Evolutionary conservation across 2,888 invertebrate species (phyloP).

Genomic region (Adelphocoris suturalis): DNA sequence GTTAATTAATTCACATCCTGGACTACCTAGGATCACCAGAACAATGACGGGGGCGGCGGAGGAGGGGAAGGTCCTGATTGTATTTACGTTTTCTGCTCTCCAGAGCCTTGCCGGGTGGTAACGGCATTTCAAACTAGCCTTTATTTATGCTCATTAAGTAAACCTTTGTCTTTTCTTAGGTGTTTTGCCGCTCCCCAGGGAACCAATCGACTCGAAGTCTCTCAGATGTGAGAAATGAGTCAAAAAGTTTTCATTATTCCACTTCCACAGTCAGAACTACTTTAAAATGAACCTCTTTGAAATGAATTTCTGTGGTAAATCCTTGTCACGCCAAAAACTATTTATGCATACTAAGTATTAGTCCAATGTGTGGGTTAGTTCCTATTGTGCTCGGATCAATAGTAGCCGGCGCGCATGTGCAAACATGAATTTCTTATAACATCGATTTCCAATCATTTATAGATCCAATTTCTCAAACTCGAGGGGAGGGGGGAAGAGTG

Average conservation of each 20-base stretch:
- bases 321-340: too few relatives aligned
- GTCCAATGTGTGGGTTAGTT: too few relatives aligned
- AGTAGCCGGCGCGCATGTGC: too few relatives aligned
- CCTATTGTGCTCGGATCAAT: too few relatives aligned
- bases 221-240: neutral
- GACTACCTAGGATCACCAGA: slow-evolving; percentile 47
- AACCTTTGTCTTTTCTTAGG: slow-evolving; percentile 4
- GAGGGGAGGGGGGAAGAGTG: too few relatives aligned
- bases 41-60: slow-evolving; percentile 18
- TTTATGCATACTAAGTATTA: too few relatives aligned
- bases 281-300: too few relatives aligned
- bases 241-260: neutral
- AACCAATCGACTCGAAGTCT: neutral
- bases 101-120: neutral
- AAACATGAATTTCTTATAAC: too few relatives aligned
- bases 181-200: neutral
- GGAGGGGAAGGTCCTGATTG: neutral
- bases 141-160: slow-evolving; percentile 6
- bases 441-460: too few relatives aligned
- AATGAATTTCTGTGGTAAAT: too few relatives aligned
- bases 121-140: slow-evolving; percentile 8
- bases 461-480: too few relatives aligned
- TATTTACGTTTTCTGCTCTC: slow-evolving; percentile 17
- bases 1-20: slow-evolving; percentile 68
- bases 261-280: too few relatives aligned